These are phyloP conservation scores for Psilanteris sp. DNA, from an alignment of 1,140 invertebrate species.

Conservation along the genomic window DNA sequence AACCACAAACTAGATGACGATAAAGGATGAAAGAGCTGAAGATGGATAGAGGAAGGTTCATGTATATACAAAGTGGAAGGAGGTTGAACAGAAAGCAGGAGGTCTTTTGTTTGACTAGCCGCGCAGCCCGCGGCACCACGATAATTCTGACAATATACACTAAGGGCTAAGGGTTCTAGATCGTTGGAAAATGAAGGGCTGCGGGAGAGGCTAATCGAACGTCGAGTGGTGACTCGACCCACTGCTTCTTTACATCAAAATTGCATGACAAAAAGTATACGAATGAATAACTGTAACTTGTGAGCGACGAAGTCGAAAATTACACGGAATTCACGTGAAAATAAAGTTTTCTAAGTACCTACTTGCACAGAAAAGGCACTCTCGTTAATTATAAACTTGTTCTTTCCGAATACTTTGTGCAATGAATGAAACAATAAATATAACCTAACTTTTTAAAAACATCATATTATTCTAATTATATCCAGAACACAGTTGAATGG, in stretches of 20 bases:
- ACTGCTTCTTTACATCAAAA: conserved; percentile 25
- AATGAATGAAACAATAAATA: conserved; percentile 32
- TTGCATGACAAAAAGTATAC: conserved; percentile 41
- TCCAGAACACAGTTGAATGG: no score
- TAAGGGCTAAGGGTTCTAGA: conserved; percentile 53
- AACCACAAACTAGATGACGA: conserved; percentile 52
- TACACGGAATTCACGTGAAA: conserved; percentile 46
- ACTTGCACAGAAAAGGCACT: conserved; percentile 34
- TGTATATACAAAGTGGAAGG: conserved; percentile 50
- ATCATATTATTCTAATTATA: conserved; percentile 29
- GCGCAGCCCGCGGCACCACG: conserved; percentile 62
- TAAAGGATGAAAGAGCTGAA: conserved; percentile 62
- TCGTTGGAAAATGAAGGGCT: conserved; percentile 50
- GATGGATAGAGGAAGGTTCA: conserved; percentile 59
- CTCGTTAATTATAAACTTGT: conserved; percentile 46
- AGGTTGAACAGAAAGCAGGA: conserved; percentile 50
- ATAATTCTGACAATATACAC: conserved; percentile 71
- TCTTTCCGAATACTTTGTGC: conserved; percentile 29
- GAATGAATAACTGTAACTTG: conserved; percentile 49
- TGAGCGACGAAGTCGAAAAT: conserved; percentile 32
- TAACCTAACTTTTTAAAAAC: conserved; percentile 22
- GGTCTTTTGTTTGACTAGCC: conserved; percentile 74
- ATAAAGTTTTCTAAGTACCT: conserved; percentile 43
- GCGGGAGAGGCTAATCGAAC: conserved; percentile 68
- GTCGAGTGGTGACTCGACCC: conserved; percentile 63